Percentiles rank a stretch among this genome's conserved stretches.
Evolutionary conservation across 1,140 invertebrate species (phyloP).

Genomic region (Rhopalosiphum maidis): DNA sequence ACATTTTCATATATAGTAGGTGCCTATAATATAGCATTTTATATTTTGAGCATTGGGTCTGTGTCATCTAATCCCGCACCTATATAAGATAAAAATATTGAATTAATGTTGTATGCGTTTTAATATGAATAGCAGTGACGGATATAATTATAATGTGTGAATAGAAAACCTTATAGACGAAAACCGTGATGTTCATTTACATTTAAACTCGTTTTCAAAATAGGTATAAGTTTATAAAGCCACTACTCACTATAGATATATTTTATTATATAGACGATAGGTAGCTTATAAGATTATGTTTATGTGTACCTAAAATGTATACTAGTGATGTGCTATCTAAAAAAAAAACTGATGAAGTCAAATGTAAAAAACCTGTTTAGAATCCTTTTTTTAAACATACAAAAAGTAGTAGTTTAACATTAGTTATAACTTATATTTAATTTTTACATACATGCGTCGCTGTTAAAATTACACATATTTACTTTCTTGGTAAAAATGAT

Average conservation of each 20-base stretch:
- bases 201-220: constrained; percentile 4
- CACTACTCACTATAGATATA: not conserved
- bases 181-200: not conserved
- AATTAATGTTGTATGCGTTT: not conserved
- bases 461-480: not conserved
- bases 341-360: not conserved
- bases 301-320: not conserved
- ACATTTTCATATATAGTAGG: no score
- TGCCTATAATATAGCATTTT: not conserved
- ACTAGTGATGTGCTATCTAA: not conserved
- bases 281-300: not conserved
- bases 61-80: not conserved
- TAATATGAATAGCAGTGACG: not conserved
- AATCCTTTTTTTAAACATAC: not conserved
- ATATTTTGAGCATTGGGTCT: not conserved
- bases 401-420: not conserved
- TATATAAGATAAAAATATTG: not conserved
- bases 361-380: not conserved
- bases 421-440: not conserved
- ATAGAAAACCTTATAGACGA: not conserved
- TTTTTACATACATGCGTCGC: not conserved
- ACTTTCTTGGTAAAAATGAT: not conserved
- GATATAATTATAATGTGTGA: not conserved
- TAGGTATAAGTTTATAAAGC: not conserved
- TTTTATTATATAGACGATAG: no score